A percentile compares a stretch with the other conserved stretches of the same genome.
Evolutionary conservation across 2,797 vertebrate genomes (phyloP).

Genomic region (Anomalospiza imberbis): DNA sequence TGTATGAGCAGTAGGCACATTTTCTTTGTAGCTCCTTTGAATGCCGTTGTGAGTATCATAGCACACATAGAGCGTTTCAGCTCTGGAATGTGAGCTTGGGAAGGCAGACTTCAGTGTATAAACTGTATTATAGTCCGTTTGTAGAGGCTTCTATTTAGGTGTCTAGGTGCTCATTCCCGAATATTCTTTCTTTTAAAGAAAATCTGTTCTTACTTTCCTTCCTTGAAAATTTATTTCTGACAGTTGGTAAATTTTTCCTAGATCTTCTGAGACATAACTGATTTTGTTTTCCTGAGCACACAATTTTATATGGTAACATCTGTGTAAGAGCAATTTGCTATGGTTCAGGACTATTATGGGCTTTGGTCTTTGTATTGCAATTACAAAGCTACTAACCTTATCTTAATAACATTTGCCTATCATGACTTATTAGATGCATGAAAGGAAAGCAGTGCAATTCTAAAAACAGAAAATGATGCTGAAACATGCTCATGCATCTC

Average conservation of each 20-base stretch:
- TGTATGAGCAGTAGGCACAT: not conserved
- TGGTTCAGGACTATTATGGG: slow-evolving; percentile 41
- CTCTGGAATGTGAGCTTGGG: not conserved
- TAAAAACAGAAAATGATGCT: slow-evolving; percentile 21
- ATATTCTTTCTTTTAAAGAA: not conserved
- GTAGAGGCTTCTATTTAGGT: not conserved
- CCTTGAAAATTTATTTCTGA: slow-evolving; percentile 29
- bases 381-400: slow-evolving; percentile 62
- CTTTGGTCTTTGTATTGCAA: slow-evolving; percentile 66
- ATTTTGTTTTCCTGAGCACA: slow-evolving; percentile 55
- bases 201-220: not conserved
- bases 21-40: not conserved
- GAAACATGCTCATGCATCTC: not conserved
- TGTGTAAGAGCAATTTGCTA: slow-evolving; percentile 55
- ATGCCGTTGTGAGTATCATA: not conserved
- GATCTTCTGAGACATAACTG: slow-evolving; percentile 35
- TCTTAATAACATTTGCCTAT: slow-evolving; percentile 62
- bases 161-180: not conserved
- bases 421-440: slow-evolving; percentile 36
- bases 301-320: slow-evolving; percentile 44
- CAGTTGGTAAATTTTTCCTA: not conserved
- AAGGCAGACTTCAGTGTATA: not conserved
- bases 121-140: not conserved
- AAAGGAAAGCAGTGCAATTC: slow-evolving; percentile 48
- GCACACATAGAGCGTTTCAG: not conserved